phyloP scores from a whole-genome alignment of 2,888 invertebrate genomes.

The Parnassius glacialis region DNA sequence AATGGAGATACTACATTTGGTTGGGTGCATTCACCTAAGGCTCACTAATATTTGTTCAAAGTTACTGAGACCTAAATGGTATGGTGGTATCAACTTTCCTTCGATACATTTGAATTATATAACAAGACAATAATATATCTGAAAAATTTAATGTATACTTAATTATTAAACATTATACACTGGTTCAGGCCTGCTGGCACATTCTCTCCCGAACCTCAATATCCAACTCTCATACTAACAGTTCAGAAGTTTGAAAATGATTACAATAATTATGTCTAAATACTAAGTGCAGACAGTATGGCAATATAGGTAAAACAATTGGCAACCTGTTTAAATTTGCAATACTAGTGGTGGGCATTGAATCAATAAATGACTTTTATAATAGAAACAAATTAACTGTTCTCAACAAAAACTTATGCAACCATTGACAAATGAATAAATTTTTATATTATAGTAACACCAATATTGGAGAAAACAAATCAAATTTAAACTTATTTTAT shows the following conservation, averaged over 20 bases:
- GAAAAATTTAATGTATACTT: constrained; percentile 79
- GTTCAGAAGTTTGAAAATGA: constrained; percentile 58
- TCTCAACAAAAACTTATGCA: too few relatives aligned
- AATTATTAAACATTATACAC: constrained; percentile 77
- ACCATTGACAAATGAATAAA: too few relatives aligned
- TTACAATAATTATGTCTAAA: constrained; percentile 53
- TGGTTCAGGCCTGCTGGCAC: constrained; percentile 72
- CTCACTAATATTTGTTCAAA: constrained; percentile 71
- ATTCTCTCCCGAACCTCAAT: constrained; percentile 52
- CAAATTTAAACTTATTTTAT: too few relatives aligned
- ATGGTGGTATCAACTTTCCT: constrained; percentile 64
- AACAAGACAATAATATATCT: constrained; percentile 82
- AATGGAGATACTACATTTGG: constrained; percentile 54
- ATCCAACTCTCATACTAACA: constrained; percentile 52
- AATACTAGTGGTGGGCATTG: too few relatives aligned
- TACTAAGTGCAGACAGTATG: constrained; percentile 61
- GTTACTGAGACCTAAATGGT: constrained; percentile 62
- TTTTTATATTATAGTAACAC: too few relatives aligned
- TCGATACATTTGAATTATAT: constrained; percentile 80
- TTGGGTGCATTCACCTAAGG: constrained; percentile 69
- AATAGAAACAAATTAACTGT: too few relatives aligned
- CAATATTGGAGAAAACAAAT: too few relatives aligned
- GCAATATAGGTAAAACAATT: constrained; percentile 9
- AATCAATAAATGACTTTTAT: too few relatives aligned
- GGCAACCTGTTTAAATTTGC: constrained; percentile 26